These are phyloP conservation scores for Dioctria linearis DNA, from an alignment of 2,888 invertebrate genomes.

Conservation along the genomic window DNA sequence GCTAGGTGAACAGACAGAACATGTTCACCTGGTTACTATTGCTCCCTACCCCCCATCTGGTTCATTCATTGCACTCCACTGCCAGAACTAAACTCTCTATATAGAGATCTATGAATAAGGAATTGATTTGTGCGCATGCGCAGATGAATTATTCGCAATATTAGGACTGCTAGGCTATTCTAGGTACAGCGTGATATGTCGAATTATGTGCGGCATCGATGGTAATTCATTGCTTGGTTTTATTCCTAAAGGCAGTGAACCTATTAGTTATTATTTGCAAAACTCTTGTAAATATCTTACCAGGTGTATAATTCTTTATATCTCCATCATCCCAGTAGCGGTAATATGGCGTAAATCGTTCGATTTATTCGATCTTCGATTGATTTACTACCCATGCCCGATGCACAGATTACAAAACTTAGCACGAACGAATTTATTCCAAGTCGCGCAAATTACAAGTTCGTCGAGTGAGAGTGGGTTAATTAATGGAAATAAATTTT, in stretches of 20 bases:
- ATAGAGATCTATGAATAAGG: not conserved
- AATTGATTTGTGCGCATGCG: slow-evolving; percentile 44
- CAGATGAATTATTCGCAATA: slow-evolving; percentile 26
- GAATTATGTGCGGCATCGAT: not conserved
- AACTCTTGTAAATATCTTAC: not conserved
- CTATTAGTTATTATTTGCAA: not conserved
- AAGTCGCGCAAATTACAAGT: slow-evolving; percentile 15
- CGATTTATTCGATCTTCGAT: slow-evolving; percentile 27
- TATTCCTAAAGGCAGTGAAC: not conserved
- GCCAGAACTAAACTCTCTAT: not conserved
- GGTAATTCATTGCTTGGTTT: not conserved
- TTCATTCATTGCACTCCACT: not conserved
- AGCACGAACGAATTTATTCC: slow-evolving; percentile 40
- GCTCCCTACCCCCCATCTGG: not conserved
- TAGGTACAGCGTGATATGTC: not conserved
- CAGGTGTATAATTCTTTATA: not conserved
- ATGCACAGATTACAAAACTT: slow-evolving; percentile 33
- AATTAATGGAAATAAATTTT: slow-evolving; percentile 48
- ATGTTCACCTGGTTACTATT: not conserved
- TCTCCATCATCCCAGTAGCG: not conserved
- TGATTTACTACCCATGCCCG: slow-evolving; percentile 26
- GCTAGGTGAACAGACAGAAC: not conserved
- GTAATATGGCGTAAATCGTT: slow-evolving; percentile 11
- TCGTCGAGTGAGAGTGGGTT: slow-evolving; percentile 22
- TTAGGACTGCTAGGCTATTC: not conserved